These are phyloP conservation scores for Phania funesta DNA, from an alignment of 2,888 invertebrate genomes.

Conservation along the genomic window DNA sequence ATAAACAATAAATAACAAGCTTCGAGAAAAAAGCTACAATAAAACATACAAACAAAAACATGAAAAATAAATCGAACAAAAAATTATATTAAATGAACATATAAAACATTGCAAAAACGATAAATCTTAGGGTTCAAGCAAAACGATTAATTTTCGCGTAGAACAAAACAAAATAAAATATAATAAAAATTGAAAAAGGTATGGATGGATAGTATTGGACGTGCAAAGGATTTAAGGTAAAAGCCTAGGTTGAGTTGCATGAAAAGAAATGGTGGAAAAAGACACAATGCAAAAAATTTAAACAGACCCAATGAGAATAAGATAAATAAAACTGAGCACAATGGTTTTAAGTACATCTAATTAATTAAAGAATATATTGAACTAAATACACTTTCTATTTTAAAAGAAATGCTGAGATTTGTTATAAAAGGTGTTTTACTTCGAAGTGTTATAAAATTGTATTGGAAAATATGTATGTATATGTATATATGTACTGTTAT, in stretches of 20 bases:
- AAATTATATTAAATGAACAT: slow-evolving; percentile 18
- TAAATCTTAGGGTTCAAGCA: slow-evolving; percentile 64
- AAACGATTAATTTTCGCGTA: slow-evolving; percentile 67
- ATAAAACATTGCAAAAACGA: slow-evolving; percentile 56
- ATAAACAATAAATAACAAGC: slow-evolving; percentile 64
- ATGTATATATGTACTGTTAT: too few species aligned
- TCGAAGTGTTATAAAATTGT: slow-evolving; percentile 15
- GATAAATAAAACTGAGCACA: slow-evolving; percentile 51
- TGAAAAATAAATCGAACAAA: slow-evolving; percentile 3
- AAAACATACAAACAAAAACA: slow-evolving; percentile 24
- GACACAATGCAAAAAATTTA: background rate
- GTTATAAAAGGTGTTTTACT: background rate
- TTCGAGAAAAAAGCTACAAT: slow-evolving; percentile 32
- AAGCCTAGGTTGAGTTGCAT: slow-evolving; percentile 46
- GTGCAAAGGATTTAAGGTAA: slow-evolving; percentile 54
- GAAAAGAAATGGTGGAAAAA: background rate
- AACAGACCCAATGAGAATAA: slow-evolving; percentile 29
- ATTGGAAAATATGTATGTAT: too few species aligned
- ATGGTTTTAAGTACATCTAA: slow-evolving; percentile 54
- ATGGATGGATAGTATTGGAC: slow-evolving; percentile 29
- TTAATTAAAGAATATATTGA: slow-evolving; percentile 60
- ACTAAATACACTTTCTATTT: slow-evolving; percentile 2
- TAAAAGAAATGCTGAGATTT: slow-evolving; percentile 21
- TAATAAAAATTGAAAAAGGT: slow-evolving; percentile 30
- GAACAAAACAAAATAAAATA: slow-evolving; percentile 35